Evolutionary conservation across 2,888 invertebrate species (phyloP).

Genomic region (Gastracanthus pulcherrimus): DNA sequence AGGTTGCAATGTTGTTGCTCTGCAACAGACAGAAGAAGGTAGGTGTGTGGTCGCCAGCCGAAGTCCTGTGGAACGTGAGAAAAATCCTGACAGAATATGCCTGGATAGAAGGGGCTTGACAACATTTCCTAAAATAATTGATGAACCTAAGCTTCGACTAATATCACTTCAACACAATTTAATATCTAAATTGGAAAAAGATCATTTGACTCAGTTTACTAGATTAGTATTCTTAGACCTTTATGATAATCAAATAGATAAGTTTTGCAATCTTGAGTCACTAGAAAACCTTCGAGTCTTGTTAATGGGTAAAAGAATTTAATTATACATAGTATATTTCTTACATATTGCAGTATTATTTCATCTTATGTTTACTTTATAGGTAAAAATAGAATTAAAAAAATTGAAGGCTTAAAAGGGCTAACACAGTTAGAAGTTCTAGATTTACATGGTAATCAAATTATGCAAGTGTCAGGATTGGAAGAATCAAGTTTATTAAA

Average conservation of each 20-base stretch:
- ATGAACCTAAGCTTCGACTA: constrained; percentile 88
- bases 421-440: constrained; percentile 90
- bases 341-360: background rate
- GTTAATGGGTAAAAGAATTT: constrained; percentile 82
- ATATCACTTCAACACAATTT: constrained; percentile 96
- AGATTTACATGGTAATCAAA: constrained; percentile 95
- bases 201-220: constrained; percentile 80
- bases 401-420: constrained; percentile 87
- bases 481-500: constrained; percentile 86
- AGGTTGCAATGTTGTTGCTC: constrained; percentile 70
- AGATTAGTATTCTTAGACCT: constrained; percentile 95
- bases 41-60: constrained; percentile 85
- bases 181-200: constrained; percentile 86
- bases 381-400: constrained; percentile 89
- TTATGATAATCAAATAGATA: constrained; percentile 96
- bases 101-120: constrained; percentile 91
- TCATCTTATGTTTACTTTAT: background rate
- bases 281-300: constrained; percentile 90
- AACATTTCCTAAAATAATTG: constrained; percentile 89
- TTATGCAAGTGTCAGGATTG: constrained; percentile 86
- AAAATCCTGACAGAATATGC: constrained; percentile 92
- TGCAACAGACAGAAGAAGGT: constrained; percentile 82
- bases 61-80: constrained; percentile 87
- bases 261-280: constrained; percentile 87
- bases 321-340: background rate